A percentile compares a stretch with the other conserved stretches of the same genome.
Conservation (phyloP, 1,140 invertebrate genomes). For the Brachionus manjavacas region DNA sequence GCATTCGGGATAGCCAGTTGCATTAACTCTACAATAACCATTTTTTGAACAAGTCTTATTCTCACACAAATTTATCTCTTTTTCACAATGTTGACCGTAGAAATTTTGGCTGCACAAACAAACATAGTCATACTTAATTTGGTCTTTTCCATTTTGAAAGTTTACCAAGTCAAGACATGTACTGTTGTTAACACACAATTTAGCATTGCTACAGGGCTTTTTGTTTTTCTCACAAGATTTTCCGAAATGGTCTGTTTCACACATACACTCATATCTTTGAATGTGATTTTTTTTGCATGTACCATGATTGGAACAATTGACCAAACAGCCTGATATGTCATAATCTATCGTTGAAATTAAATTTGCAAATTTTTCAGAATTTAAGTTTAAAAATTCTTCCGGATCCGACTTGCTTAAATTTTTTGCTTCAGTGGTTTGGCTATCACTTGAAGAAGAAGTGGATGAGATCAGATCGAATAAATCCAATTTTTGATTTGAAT, state of each 20-base stretch:
- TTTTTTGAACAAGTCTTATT: conserved; percentile 4
- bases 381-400: not conserved
- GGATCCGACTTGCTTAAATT: not conserved
- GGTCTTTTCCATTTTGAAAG: not conserved
- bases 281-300: not conserved
- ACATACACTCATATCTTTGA: not conserved
- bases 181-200: not conserved
- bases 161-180: not conserved
- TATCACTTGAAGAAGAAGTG: not conserved
- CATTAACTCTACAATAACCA: not conserved
- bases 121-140: not conserved
- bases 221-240: not conserved
- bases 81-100: not conserved
- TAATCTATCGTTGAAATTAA: not conserved
- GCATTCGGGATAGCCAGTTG: not conserved
- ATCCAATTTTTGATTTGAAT: not conserved
- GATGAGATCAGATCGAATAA: not conserved
- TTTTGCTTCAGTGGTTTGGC: not conserved
- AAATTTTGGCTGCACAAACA: not conserved
- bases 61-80: not conserved
- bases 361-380: not conserved
- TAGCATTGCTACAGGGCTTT: not conserved
- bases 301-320: not conserved
- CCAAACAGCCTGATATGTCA: not conserved
- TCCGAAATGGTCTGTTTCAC: not conserved